Evolutionary conservation across 2,888 invertebrate genomes (phyloP), one percentile per base, ranked within the genome.

Genomic region (Scotopteryx bipunctaria): DNA sequence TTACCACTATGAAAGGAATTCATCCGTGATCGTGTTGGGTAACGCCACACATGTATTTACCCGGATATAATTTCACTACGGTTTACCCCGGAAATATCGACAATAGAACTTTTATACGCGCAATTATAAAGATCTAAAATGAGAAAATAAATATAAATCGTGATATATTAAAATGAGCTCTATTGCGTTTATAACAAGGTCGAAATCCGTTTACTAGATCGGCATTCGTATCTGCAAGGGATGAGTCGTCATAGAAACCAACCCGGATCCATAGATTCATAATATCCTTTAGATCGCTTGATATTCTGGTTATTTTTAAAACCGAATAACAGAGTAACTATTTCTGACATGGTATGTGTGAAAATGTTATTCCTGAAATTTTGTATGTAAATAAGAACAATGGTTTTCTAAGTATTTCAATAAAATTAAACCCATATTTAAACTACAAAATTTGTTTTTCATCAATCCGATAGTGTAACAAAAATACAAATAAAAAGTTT

Each of bases 191-290:
- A 9, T 13, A 6, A 40, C 25, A 44, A 21, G 33, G 40, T 11
- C 11, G 17, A 19, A 35, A 35, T 44, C 27, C 32, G 33, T 40
- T 43, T 33, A 44, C n/a, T 9, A 27, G 14, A 15, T 40, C 29
- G 2, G 11, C 25, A 21, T 17, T 27, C 1, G 14, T 38, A 38
- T 44, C 36, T 19, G 45, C 23, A 46, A 42, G 25, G 52, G 55
- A 53, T 57, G 42, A 44, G 57, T 57, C 38, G 55, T 42, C 53
- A 57, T 57, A 48, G 57, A 45, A 37, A 60, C 55, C 33, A 23
- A 17, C 25, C 32, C 17, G 9, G 33, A n/a, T 27, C 57, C 61
- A 53, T 63, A 59, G 58, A 64, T 78, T 8, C 11, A 81, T 76
- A 44, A 25, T 50, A 31, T 14, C 79, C 5, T 21, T 32, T 2